Conservation (phyloP, 2,797 vertebrate species). For the Cyprinella venusta region DNA sequence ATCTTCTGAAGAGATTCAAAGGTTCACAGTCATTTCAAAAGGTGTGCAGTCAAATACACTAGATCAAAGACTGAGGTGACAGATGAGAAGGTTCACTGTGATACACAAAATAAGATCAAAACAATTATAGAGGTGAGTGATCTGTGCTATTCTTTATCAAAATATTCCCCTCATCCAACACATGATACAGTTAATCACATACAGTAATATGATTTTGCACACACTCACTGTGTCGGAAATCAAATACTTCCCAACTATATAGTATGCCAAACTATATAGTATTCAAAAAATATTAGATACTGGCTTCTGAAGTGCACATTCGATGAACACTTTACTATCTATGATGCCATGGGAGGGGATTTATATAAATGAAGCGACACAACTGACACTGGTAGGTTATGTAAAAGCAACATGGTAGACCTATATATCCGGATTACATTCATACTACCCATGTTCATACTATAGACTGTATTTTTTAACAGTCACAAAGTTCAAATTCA, state of each 20-base stretch:
- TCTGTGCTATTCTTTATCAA: constrained; percentile 18
- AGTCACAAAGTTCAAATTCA: neutral
- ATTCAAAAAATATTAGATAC: neutral
- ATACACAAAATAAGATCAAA: constrained; percentile 45
- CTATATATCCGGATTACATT: neutral
- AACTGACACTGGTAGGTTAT: too few relatives aligned
- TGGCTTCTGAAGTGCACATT: neutral
- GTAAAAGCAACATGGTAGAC: neutral
- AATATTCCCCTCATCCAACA: neutral
- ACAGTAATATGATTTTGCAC: neutral
- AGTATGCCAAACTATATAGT: neutral
- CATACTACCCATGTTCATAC: neutral
- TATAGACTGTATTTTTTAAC: neutral
- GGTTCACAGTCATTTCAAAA: constrained; percentile 35
- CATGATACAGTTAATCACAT: neutral
- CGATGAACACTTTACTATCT: neutral
- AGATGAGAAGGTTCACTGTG: constrained; percentile 26
- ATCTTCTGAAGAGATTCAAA: constrained; percentile 10
- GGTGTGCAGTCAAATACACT: constrained; percentile 21
- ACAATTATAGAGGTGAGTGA: constrained; percentile 33
- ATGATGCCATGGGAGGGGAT: neutral
- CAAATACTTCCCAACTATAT: neutral
- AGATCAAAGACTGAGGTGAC: constrained; percentile 48
- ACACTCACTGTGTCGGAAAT: neutral
- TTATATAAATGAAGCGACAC: neutral